These are phyloP conservation scores for Paramuricea clavata DNA, from an alignment of 92 coral and sea anemone genomes.

Conservation along the genomic window DNA sequence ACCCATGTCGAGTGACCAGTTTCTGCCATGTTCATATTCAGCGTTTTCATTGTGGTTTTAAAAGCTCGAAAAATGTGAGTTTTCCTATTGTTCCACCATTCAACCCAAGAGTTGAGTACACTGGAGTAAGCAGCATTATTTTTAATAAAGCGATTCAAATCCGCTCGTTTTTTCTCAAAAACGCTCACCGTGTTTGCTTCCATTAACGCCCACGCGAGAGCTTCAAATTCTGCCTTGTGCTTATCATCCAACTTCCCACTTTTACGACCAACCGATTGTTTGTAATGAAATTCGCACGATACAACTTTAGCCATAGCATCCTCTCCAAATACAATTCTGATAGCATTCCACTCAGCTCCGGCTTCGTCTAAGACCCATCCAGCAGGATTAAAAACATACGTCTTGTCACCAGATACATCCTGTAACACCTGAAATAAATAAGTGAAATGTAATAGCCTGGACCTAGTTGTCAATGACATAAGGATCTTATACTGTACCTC, in stretches of 20 bases:
- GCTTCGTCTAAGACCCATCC: constrained; percentile 72
- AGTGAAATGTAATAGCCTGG: no score
- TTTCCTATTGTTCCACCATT: constrained; percentile 65
- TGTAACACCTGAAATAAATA: constrained; percentile 48
- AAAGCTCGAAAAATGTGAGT: constrained; percentile 66
- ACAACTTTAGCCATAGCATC: constrained; percentile 43
- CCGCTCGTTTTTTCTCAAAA: constrained; percentile 61
- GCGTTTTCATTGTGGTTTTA: not conserved
- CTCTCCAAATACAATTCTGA: constrained; percentile 49
- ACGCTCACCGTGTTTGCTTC: constrained; percentile 61
- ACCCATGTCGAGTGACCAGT: constrained; percentile 62
- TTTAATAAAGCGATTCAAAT: constrained; percentile 55
- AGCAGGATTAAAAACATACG: constrained; percentile 57
- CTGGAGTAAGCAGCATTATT: constrained; percentile 23
- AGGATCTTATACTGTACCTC: not conserved
- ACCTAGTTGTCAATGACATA: no score
- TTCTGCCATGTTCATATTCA: constrained; percentile 63
- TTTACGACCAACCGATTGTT: constrained; percentile 64
- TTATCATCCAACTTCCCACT: constrained; percentile 28
- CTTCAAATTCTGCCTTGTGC: constrained; percentile 25
- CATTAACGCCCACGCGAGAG: constrained; percentile 23
- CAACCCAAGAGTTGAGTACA: constrained; percentile 43
- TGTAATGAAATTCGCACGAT: constrained; percentile 66
- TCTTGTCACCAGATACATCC: constrained; percentile 45
- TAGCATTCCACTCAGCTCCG: constrained; percentile 66